phyloP scores from a whole-genome alignment of 1,140 invertebrate genomes.

The Glossosoma conforme region DNA sequence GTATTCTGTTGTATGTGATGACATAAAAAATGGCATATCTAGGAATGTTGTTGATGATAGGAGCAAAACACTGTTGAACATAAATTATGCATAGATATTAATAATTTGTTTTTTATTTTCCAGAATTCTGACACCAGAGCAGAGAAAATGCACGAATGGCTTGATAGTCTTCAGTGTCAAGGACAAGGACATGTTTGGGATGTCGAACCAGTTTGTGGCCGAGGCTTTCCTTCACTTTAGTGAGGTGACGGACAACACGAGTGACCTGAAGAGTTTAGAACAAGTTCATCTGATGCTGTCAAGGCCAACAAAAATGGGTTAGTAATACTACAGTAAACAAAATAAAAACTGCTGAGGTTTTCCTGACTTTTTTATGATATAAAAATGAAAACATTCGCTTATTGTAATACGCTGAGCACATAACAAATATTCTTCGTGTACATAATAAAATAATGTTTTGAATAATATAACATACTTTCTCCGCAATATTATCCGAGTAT shows the following conservation, averaged over 20 bases:
- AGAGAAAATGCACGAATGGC: slow-evolving; percentile 65
- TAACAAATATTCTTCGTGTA: too few species aligned
- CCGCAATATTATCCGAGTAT: too few species aligned
- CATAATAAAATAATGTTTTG: too few species aligned
- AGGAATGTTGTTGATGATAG: too few species aligned
- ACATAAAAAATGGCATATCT: too few species aligned
- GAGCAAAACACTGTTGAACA: too few species aligned
- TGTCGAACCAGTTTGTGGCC: slow-evolving; percentile 88
- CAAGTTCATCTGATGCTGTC: slow-evolving; percentile 78
- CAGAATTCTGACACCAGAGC: slow-evolving; percentile 59
- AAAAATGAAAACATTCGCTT: background rate
- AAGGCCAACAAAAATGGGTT: slow-evolving; percentile 71
- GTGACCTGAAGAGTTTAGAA: slow-evolving; percentile 58
- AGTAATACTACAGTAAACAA: slow-evolving; percentile 33
- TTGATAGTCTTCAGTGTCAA: slow-evolving; percentile 86
- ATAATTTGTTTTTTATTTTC: slow-evolving; percentile 15
- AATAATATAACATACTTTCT: too few species aligned
- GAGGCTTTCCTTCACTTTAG: slow-evolving; percentile 83
- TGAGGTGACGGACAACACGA: slow-evolving; percentile 59
- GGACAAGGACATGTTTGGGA: slow-evolving; percentile 89
- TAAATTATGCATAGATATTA: slow-evolving; percentile 10
- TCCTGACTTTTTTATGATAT: too few species aligned
- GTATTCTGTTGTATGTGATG: too few species aligned
- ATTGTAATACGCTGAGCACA: too few species aligned
- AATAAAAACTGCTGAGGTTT: slow-evolving; percentile 6